phyloP scores from a whole-genome alignment of 2,113 vertebrate species.

The Corapipo altera region DNA sequence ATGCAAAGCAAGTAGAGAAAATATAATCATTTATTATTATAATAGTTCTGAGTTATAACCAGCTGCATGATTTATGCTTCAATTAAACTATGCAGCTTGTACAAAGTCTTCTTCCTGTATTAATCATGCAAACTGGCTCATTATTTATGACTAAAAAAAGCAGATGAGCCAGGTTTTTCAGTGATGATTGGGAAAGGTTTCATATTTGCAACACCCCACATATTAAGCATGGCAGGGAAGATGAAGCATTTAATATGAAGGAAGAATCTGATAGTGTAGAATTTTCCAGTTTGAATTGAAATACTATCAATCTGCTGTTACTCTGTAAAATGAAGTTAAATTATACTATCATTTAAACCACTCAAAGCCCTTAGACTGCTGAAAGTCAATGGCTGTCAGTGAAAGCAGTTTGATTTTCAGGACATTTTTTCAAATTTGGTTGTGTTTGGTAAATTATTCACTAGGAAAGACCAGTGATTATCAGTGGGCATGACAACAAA shows the following conservation, averaged over 20 bases:
- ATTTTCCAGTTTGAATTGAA: neutral
- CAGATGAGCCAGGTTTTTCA: neutral
- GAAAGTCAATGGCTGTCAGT: neutral
- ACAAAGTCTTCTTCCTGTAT: slow-evolving; percentile 55
- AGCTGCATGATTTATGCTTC: slow-evolving; percentile 65
- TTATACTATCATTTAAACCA: neutral
- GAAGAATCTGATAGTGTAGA: neutral
- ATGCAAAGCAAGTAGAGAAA: slow-evolving; percentile 53
- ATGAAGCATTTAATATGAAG: neutral
- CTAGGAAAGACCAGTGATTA: neutral
- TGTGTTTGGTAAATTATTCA: neutral
- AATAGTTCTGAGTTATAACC: slow-evolving; percentile 47
- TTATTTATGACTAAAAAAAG: slow-evolving; percentile 51
- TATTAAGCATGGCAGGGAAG: neutral
- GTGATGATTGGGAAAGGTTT: slow-evolving; percentile 1
- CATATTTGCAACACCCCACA: neutral
- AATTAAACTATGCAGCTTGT: slow-evolving; percentile 57
- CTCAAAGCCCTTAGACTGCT: neutral
- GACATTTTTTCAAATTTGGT: neutral
- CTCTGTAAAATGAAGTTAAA: neutral
- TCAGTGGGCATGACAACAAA: neutral
- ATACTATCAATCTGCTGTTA: neutral
- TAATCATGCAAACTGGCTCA: slow-evolving; percentile 42
- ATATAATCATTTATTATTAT: slow-evolving; percentile 59
- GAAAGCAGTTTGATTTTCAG: neutral